A percentile compares a stretch with the other conserved stretches of the same genome.
These are phyloP conservation scores for Canis aureus DNA, from an alignment of 2,113 vertebrate species.

Conservation along the genomic window DNA sequence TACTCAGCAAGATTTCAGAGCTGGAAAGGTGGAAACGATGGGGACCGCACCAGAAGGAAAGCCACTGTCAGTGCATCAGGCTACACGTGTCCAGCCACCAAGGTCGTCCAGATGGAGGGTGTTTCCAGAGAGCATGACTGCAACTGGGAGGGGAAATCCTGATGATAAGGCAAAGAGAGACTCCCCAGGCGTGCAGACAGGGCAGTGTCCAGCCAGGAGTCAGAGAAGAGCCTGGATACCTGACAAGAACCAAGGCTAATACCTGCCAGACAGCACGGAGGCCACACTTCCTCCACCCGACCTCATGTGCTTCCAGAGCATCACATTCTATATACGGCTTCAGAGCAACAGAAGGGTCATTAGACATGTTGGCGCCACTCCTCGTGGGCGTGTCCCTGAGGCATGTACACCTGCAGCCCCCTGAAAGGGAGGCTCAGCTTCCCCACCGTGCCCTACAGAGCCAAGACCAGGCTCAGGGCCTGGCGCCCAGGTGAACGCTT, in stretches of 20 bases:
- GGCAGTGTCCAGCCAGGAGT: too few relatives aligned
- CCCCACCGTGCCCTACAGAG: rapidly evolving
- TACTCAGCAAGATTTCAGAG: background rate
- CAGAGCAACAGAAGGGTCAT: background rate
- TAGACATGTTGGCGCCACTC: rapidly evolving
- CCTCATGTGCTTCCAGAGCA: rapidly evolving
- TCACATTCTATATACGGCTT: rapidly evolving
- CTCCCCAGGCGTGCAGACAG: rapidly evolving
- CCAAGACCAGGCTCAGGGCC: background rate
- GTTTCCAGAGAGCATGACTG: background rate
- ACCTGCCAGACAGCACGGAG: rapidly evolving
- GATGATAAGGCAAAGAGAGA: too few relatives aligned
- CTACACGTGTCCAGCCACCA: background rate
- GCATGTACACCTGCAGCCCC: rapidly evolving
- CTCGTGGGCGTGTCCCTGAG: rapidly evolving
- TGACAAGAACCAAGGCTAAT: rapidly evolving
- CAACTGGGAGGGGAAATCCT: too few relatives aligned
- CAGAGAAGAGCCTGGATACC: rapidly evolving
- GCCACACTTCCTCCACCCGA: rapidly evolving
- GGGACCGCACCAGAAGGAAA: background rate
- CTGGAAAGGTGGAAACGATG: background rate
- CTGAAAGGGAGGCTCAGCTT: background rate
- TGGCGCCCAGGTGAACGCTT: rapidly evolving
- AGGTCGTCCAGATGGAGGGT: background rate
- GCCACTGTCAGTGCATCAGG: too few relatives aligned